A percentile compares a stretch with the other conserved stretches of the same genome.
phyloP scores from a whole-genome alignment of 2,113 vertebrate species.

The Eublepharis macularius region DNA sequence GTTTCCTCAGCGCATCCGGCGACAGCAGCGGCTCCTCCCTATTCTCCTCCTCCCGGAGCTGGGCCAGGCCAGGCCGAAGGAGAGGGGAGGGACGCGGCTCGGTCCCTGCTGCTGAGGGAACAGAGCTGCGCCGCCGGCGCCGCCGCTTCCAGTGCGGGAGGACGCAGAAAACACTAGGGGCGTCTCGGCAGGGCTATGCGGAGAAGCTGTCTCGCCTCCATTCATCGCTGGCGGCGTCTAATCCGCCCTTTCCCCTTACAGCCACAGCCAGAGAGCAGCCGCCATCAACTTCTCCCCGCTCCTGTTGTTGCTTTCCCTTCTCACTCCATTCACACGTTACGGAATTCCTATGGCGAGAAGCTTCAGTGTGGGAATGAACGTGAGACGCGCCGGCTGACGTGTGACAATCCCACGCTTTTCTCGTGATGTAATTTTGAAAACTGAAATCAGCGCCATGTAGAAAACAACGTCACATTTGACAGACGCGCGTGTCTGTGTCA shows the following conservation, averaged over 20 bases:
- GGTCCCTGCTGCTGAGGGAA: neutral
- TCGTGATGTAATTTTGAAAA: neutral
- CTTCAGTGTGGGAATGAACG: neutral
- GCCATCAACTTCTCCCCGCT: neutral
- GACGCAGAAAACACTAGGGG: slow-evolving; percentile 8
- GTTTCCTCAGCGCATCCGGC: slow-evolving; percentile 51
- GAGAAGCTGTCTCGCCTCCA: neutral
- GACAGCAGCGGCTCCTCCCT: slow-evolving; percentile 15
- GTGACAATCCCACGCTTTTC: neutral
- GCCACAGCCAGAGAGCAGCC: neutral
- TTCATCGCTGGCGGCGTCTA: neutral
- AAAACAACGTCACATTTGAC: neutral
- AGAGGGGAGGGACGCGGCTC: neutral
- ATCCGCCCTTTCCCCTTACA: neutral
- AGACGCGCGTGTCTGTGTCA: neutral
- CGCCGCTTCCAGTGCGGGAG: neutral
- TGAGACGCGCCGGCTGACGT: neutral
- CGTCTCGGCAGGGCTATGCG: slow-evolving; percentile 1
- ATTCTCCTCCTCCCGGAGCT: neutral
- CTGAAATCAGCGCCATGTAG: neutral
- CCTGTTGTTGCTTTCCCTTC: neutral
- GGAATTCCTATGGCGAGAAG: neutral
- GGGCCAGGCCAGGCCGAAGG: neutral
- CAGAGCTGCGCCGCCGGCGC: neutral
- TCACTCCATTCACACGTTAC: neutral